Evolutionary conservation across 2,888 invertebrate genomes (phyloP).

Genomic region (Drosophila meridionalis): DNA sequence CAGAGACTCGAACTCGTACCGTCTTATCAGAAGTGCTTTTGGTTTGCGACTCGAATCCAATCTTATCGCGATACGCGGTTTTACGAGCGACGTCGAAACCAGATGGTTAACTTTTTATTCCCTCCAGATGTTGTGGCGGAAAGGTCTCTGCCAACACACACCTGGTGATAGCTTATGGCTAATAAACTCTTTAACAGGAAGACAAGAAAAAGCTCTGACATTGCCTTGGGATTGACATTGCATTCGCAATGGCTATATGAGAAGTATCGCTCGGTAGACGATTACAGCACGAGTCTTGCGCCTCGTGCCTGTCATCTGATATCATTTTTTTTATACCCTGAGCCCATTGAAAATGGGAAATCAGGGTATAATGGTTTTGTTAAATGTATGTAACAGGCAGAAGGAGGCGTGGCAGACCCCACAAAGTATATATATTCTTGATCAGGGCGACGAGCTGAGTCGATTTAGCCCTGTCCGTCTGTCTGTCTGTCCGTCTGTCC

Average conservation of each 20-base stretch:
- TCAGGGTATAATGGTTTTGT: too few species aligned
- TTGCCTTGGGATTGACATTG: conserved; percentile 46
- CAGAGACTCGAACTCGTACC: conserved; percentile 1
- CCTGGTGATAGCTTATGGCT: conserved; percentile 15
- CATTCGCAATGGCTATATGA: conserved; percentile 2
- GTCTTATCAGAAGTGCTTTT: conserved; percentile 30
- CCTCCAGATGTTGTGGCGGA: conserved; percentile 30
- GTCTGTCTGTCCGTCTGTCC: too few species aligned
- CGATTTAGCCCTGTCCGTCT: too few species aligned
- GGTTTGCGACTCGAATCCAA: conserved; percentile 19
- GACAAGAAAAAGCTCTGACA: conserved; percentile 5
- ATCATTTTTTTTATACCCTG: conserved; percentile 14
- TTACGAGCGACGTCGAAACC: conserved; percentile 34
- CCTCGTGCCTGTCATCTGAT: conserved; percentile 12
- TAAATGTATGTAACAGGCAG: too few species aligned
- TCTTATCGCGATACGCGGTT: conserved; percentile 36
- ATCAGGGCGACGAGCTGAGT: too few species aligned
- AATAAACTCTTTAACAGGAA: conserved; percentile 19
- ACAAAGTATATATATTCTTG: too few species aligned
- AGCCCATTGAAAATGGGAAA: too few species aligned
- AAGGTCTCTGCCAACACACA: conserved; percentile 10
- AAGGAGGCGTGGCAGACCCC: too few species aligned
- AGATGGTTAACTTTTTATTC: conserved; percentile 35
- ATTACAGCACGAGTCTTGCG: conserved; percentile 15
- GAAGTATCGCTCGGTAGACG: conserved; percentile 11